Percentiles rank a stretch among this genome's conserved stretches.
These are phyloP conservation scores for Margaritifera margaritifera DNA, from an alignment of 2,888 invertebrate species.

Conservation along the genomic window DNA sequence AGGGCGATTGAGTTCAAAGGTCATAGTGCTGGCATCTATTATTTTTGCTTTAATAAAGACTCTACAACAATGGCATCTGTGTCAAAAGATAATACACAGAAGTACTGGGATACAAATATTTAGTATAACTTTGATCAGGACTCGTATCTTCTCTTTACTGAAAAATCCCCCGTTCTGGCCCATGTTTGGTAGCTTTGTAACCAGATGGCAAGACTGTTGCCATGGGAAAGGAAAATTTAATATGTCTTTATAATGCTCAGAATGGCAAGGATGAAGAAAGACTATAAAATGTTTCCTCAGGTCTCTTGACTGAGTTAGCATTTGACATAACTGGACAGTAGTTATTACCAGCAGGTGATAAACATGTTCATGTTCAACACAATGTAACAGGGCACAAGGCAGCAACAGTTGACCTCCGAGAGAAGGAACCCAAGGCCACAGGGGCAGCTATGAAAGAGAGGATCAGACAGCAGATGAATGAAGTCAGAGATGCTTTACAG, in stretches of 20 bases:
- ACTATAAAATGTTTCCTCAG: conserved; percentile 79
- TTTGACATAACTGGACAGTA: no score
- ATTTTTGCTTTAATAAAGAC: conserved; percentile 87
- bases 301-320: conserved; percentile 45
- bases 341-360: no score
- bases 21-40: conserved; percentile 86
- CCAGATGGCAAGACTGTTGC: conserved; percentile 86
- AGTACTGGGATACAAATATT: conserved; percentile 86
- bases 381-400: no score
- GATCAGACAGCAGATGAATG: no score
- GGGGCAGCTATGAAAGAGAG: no score
- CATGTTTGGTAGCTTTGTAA: conserved; percentile 80
- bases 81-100: conserved; percentile 91
- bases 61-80: conserved; percentile 86
- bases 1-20: conserved; percentile 87
- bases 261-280: conserved; percentile 80
- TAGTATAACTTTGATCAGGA: conserved; percentile 61
- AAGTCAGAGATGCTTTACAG: no score
- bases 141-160: conserved; percentile 81
- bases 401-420: no score
- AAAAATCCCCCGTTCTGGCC: conserved; percentile 74
- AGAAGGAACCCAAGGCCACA: no score
- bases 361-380: no score
- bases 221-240: conserved; percentile 79
- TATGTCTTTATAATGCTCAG: conserved; percentile 82